Evolutionary conservation across 2,797 vertebrate genomes (phyloP).

Genomic region (Semotilus atromaculatus): DNA sequence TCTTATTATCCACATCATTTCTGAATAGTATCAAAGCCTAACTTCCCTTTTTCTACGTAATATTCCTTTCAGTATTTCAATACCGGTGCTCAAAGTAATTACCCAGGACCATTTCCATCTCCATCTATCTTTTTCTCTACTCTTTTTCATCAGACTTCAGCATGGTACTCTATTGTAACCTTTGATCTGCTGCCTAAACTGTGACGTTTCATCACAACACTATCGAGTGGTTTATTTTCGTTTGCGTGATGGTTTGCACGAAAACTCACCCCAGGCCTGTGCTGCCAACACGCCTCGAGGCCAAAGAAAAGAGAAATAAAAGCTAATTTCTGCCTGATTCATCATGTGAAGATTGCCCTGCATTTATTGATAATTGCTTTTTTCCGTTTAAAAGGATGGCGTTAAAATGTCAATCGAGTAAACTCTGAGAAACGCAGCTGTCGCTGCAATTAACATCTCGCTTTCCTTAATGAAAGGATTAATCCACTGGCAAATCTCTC

Average conservation of each 20-base stretch:
- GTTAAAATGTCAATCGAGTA: slow-evolving; percentile 75
- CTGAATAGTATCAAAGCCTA: slow-evolving; percentile 41
- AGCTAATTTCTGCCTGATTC: slow-evolving; percentile 79
- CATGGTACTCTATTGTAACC: slow-evolving; percentile 44
- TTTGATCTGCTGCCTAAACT: slow-evolving; percentile 57
- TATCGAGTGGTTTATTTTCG: slow-evolving; percentile 77
- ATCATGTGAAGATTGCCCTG: slow-evolving; percentile 78
- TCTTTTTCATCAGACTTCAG: slow-evolving; percentile 22
- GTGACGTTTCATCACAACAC: slow-evolving; percentile 61
- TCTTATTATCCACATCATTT: not conserved
- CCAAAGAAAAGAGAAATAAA: slow-evolving; percentile 70
- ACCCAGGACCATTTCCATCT: slow-evolving; percentile 56
- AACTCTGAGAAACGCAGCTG: slow-evolving; percentile 83
- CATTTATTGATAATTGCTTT: slow-evolving; percentile 87
- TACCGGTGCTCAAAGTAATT: slow-evolving; percentile 36
- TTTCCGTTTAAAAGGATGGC: slow-evolving; percentile 77
- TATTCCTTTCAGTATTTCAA: slow-evolving; percentile 35
- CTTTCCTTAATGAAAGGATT: slow-evolving; percentile 84
- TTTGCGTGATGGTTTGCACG: slow-evolving; percentile 58
- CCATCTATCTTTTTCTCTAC: slow-evolving; percentile 50
- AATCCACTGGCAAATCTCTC: slow-evolving; percentile 81
- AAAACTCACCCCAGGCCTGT: slow-evolving; percentile 67
- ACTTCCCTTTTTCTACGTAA: slow-evolving; percentile 27
- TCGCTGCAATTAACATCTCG: slow-evolving; percentile 85
- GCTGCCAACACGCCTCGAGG: slow-evolving; percentile 70